phyloP scores from a whole-genome alignment of 1,140 invertebrate genomes.

The Drosophila dunni region DNA sequence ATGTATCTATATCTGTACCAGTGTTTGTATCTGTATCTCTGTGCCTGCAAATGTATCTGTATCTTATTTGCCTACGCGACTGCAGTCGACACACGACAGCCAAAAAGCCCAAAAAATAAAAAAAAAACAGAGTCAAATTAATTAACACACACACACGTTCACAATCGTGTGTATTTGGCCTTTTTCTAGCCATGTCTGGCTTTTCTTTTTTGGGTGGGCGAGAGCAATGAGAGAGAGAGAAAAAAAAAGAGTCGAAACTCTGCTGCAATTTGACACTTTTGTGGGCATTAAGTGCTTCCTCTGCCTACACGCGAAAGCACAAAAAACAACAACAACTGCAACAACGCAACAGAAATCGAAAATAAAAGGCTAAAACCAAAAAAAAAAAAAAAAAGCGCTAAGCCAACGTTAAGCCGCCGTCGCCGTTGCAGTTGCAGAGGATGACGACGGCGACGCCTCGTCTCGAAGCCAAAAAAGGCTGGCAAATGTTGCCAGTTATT shows the following conservation, averaged over 20 bases:
- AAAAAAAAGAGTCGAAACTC: slow-evolving; percentile 44
- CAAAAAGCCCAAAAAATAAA: slow-evolving; percentile 42
- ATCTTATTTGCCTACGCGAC: slow-evolving; percentile 72
- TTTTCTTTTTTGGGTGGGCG: slow-evolving; percentile 62
- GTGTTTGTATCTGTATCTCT: slow-evolving; percentile 7
- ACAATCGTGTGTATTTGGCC: slow-evolving; percentile 16
- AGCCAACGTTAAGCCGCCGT: slow-evolving; percentile 8
- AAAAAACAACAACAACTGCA: slow-evolving; percentile 1
- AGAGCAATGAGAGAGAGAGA: slow-evolving; percentile 21
- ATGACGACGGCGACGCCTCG: slow-evolving; percentile 67
- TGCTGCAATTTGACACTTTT: slow-evolving; percentile 84
- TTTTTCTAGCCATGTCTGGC: slow-evolving; percentile 38
- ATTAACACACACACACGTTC: slow-evolving; percentile 64
- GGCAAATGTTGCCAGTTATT: slow-evolving; percentile 40
- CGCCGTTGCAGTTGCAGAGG: slow-evolving; percentile 9
- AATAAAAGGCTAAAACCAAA: neutral
- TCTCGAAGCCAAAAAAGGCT: slow-evolving; percentile 64
- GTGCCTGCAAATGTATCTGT: slow-evolving; percentile 29
- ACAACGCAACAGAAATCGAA: neutral
- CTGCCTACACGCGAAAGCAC: slow-evolving; percentile 69
- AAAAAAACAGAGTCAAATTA: slow-evolving; percentile 65
- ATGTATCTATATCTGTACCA: slow-evolving; percentile 10
- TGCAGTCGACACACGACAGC: slow-evolving; percentile 8
- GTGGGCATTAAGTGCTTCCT: slow-evolving; percentile 84
- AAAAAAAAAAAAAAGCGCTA: neutral